phyloP scores from a whole-genome alignment of 2,797 vertebrate species.

The Phalloptychus januarius region DNA sequence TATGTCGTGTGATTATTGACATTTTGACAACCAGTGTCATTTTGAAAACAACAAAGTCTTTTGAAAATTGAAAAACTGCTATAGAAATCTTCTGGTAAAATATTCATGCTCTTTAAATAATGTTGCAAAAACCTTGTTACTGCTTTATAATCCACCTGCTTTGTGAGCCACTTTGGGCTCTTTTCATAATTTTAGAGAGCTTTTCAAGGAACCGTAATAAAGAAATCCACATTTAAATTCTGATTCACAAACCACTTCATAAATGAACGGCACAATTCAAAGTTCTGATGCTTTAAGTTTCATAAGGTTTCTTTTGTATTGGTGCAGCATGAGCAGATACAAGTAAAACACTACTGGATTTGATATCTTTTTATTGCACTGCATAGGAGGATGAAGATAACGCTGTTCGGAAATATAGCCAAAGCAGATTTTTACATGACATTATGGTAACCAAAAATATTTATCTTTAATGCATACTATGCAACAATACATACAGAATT shows the following conservation, averaged over 20 bases:
- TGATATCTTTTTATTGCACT: conserved; percentile 9
- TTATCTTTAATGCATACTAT: conserved; percentile 17
- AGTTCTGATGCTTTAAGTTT: conserved; percentile 24
- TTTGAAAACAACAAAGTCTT: conserved; percentile 11
- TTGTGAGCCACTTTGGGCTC: neutral
- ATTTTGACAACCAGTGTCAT: conserved; percentile 25
- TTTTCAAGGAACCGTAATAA: conserved; percentile 29
- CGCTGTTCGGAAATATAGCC: conserved; percentile 25
- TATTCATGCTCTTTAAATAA: neutral
- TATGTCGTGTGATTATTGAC: neutral
- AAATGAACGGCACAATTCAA: conserved; percentile 37
- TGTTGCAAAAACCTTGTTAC: neutral
- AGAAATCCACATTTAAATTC: conserved; percentile 24
- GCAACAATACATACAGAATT: conserved; percentile 21
- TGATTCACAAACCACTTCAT: conserved; percentile 41
- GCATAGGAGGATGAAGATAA: conserved; percentile 22
- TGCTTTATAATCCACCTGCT: neutral
- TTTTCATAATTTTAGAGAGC: neutral
- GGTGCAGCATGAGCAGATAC: conserved; percentile 22
- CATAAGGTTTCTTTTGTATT: conserved; percentile 46
- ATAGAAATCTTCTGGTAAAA: neutral
- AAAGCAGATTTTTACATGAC: conserved; percentile 7
- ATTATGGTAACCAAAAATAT: conserved; percentile 8
- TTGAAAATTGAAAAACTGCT: neutral
- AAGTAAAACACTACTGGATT: conserved; percentile 27